Percentiles rank a stretch among this genome's conserved stretches.
phyloP scores from a whole-genome alignment of 2,888 invertebrate genomes.

The Callyntrura guangdongensis region DNA sequence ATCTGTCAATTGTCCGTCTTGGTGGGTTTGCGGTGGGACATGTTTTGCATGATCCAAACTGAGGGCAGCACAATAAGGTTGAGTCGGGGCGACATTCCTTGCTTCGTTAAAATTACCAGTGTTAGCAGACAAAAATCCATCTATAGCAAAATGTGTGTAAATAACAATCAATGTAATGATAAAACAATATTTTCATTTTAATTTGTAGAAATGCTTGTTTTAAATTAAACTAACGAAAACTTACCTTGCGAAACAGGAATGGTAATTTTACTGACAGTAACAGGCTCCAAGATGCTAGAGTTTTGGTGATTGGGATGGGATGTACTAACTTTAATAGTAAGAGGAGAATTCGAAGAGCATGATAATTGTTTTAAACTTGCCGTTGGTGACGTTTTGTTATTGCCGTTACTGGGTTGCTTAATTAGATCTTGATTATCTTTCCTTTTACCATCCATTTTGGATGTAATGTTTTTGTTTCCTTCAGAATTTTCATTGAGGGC shows the following conservation, averaged over 20 bases:
- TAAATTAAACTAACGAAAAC: background rate
- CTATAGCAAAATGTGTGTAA: no score
- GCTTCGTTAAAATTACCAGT: no score
- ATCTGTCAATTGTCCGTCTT: no score
- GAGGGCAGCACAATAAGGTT: no score
- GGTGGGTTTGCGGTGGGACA: background rate
- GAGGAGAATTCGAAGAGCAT: background rate
- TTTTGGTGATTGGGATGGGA: background rate
- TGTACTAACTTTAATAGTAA: slow-evolving; percentile 59
- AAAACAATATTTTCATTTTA: no score
- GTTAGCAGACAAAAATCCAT: no score
- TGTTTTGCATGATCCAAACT: background rate
- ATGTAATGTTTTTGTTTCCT: background rate
- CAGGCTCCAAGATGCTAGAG: slow-evolving; percentile 8
- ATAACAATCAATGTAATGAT: no score
- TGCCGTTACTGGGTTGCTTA: background rate
- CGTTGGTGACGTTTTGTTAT: background rate
- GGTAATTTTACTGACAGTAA: slow-evolving; percentile 55
- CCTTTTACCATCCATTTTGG: background rate
- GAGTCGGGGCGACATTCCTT: no score
- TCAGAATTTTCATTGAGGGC: slow-evolving; percentile 4
- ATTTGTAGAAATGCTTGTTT: no score
- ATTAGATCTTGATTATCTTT: background rate
- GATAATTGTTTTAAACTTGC: background rate
- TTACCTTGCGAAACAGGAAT: background rate